Conservation (phyloP, 2,888 invertebrate species). For the Lagria hirta region DNA sequence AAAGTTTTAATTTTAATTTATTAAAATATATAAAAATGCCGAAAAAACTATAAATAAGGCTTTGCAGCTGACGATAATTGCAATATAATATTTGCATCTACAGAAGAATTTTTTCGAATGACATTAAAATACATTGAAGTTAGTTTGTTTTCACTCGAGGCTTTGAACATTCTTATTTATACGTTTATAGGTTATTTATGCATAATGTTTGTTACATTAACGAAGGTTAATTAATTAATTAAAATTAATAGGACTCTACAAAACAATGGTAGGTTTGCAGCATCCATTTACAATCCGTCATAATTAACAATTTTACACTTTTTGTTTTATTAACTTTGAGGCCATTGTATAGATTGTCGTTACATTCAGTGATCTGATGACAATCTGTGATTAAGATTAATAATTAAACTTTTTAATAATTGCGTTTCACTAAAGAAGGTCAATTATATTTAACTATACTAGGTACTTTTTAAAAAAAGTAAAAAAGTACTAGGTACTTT, state of each 20-base stretch:
- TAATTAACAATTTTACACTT: conserved; percentile 22
- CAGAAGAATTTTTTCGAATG: too few relatives aligned
- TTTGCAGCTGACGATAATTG: too few relatives aligned
- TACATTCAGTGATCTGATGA: conserved; percentile 26
- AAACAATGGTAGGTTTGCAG: conserved; percentile 12
- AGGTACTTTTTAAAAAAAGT: neutral
- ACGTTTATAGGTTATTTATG: conserved; percentile 2
- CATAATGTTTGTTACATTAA: conserved; percentile 1
- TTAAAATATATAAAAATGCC: too few relatives aligned
- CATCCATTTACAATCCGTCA: conserved; percentile 7
- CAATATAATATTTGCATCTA: neutral
- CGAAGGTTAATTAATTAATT: conserved; percentile 7
- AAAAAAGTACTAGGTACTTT: neutral
- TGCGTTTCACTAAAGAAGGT: conserved; percentile 14
- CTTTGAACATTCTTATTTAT: neutral
- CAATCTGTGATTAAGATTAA: conserved; percentile 21
- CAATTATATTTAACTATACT: too few relatives aligned
- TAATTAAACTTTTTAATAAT: conserved; percentile 14
- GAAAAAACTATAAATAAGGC: too few relatives aligned
- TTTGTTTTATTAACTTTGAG: conserved; percentile 17
- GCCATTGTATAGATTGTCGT: conserved; percentile 21
- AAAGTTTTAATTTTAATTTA: too few relatives aligned
- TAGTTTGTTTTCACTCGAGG: too few relatives aligned
- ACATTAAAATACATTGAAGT: too few relatives aligned
- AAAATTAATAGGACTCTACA: conserved; percentile 13